Evolutionary conservation across 37 sponge, comb jelly and placozoan genomes (phyloP).

Genomic region (Petrosia ficiformis): DNA sequence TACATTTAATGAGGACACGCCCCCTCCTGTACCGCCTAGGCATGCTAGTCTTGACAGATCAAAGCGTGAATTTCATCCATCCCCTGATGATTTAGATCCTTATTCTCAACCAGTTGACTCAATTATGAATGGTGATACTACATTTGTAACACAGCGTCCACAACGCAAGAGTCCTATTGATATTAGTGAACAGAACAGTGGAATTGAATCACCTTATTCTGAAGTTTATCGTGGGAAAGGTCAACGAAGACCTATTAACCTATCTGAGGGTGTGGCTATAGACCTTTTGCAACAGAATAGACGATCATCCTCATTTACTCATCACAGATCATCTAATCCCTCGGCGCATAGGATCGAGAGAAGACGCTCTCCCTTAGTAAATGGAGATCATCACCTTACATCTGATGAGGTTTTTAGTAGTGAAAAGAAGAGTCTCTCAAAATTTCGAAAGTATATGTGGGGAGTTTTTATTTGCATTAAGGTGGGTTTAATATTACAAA

Average conservation of each 20-base stretch:
- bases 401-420: too few relatives aligned
- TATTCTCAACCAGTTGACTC: conserved; percentile 7
- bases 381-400: background rate
- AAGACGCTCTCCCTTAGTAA: background rate
- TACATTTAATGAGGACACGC: conserved; percentile 3
- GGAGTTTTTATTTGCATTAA: conserved; percentile 40
- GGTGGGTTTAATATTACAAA: too few relatives aligned
- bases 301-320: background rate
- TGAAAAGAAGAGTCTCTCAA: conserved; percentile 17
- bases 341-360: background rate
- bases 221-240: background rate
- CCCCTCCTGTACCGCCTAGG: conserved; percentile 58
- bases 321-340: background rate
- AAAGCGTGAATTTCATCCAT: background rate
- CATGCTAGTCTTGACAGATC: background rate
- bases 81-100: background rate
- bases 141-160: background rate
- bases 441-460: conserved; percentile 71
- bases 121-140: background rate
- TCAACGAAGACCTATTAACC: background rate
- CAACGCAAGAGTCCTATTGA: background rate
- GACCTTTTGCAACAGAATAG: background rate
- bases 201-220: conserved; percentile 2
- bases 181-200: background rate
- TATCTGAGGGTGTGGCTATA: background rate